phyloP scores from a whole-genome alignment of 2,113 vertebrate genomes.

The Xenus cinereus region DNA sequence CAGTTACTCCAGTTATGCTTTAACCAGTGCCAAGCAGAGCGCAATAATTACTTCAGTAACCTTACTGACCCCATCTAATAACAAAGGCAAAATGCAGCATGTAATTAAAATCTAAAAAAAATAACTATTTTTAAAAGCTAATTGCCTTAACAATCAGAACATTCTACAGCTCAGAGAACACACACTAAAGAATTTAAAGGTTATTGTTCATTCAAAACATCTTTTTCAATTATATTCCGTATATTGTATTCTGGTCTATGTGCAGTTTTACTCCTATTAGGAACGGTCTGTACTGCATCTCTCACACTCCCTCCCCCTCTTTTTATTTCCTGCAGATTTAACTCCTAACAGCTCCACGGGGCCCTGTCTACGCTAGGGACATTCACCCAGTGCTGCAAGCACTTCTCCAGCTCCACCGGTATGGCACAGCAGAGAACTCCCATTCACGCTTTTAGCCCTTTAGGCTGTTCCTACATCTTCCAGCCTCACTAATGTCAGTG shows the following conservation, averaged over 20 bases:
- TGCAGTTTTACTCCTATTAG: constrained; percentile 38
- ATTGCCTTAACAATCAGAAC: constrained; percentile 60
- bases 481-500: not conserved
- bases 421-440: not conserved
- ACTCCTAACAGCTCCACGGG: not conserved
- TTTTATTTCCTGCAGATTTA: constrained; percentile 47
- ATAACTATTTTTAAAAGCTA: constrained; percentile 68
- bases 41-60: constrained; percentile 73
- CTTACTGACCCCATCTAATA: constrained; percentile 67
- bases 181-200: constrained; percentile 39
- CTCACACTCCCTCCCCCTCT: not conserved
- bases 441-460: constrained; percentile 17
- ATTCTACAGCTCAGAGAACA: constrained; percentile 46
- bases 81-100: constrained; percentile 71
- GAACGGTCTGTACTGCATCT: constrained; percentile 21
- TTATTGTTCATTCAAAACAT: constrained; percentile 38
- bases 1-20: constrained; percentile 63
- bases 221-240: not conserved
- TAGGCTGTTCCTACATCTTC: not conserved
- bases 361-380: not conserved
- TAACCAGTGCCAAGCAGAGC: constrained; percentile 69
- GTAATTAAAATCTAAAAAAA: constrained; percentile 69
- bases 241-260: constrained; percentile 1
- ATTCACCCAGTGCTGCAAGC: not conserved
- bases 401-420: not conserved